phyloP scores from a whole-genome alignment of 2,888 invertebrate genomes.

The Dione juno region DNA sequence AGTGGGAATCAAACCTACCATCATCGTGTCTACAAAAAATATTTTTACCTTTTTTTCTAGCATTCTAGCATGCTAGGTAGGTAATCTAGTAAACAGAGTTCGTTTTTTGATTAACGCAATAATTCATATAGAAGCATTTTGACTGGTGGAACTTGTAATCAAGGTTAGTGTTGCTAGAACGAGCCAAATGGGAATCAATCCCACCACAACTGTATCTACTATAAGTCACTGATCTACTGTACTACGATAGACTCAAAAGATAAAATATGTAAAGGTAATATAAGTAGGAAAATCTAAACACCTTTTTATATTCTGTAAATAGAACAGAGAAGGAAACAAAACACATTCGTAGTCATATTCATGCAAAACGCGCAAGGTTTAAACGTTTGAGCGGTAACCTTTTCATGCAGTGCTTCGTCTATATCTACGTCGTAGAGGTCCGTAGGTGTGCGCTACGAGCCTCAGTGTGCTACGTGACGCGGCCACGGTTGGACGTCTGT shows the following conservation, averaged over 20 bases:
- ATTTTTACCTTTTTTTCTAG: too few species aligned
- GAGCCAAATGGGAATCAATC: too few species aligned
- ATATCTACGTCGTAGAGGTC: constrained; percentile 51
- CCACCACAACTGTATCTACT: too few species aligned
- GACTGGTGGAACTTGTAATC: too few species aligned
- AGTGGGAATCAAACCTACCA: not conserved
- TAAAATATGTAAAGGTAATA: not conserved
- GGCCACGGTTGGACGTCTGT: constrained; percentile 56
- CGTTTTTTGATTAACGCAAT: too few species aligned
- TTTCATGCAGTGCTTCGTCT: constrained; percentile 65
- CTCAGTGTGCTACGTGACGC: constrained; percentile 68
- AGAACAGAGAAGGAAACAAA: constrained; percentile 66
- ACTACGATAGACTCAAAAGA: not conserved
- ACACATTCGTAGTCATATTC: constrained; percentile 75
- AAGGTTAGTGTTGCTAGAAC: too few species aligned
- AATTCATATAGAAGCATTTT: too few species aligned
- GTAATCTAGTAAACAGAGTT: too few species aligned
- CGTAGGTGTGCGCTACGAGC: constrained; percentile 62
- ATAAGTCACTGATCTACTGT: too few species aligned
- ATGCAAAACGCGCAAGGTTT: constrained; percentile 75
- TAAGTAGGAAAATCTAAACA: constrained; percentile 64
- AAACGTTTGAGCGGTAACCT: constrained; percentile 75
- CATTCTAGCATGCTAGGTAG: too few species aligned
- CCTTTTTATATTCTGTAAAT: constrained; percentile 69
- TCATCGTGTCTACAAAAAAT: not conserved